Percentiles rank a stretch among this genome's conserved stretches.
Conservation (phyloP, 2,113 vertebrate genomes). For the Periophthalmodon schlosseri region DNA sequence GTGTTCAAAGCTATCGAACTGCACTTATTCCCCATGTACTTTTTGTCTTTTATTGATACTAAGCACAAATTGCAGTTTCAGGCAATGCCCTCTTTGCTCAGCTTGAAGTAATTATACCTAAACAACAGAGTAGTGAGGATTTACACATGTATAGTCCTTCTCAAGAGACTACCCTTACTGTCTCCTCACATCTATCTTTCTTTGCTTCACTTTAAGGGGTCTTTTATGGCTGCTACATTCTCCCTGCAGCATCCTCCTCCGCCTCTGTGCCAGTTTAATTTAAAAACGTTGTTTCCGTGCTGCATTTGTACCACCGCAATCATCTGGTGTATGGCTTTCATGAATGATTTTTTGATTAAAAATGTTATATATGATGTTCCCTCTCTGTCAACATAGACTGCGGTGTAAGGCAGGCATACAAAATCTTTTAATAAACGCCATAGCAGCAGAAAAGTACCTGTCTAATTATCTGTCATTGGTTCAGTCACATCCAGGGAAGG, state of each 20-base stretch:
- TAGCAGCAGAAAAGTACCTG: conserved; percentile 21
- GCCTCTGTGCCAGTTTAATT: conserved; percentile 45
- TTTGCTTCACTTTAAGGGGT: conserved; percentile 36
- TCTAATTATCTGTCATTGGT: conserved; percentile 61
- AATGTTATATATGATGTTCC: conserved; percentile 50
- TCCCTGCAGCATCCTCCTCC: conserved; percentile 27
- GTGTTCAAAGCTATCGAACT: conserved; percentile 30
- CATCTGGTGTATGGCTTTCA: conserved; percentile 44
- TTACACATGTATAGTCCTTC: conserved; percentile 23
- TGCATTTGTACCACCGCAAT: conserved; percentile 29
- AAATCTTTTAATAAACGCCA: conserved; percentile 63
- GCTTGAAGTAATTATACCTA: conserved; percentile 36
- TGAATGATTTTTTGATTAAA: conserved; percentile 58
- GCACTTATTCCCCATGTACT: conserved; percentile 31
- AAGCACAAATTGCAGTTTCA: conserved; percentile 11
- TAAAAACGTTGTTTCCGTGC: conserved; percentile 38
- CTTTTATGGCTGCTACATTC: conserved; percentile 43
- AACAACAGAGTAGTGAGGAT: conserved; percentile 28
- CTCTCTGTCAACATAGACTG: conserved; percentile 50
- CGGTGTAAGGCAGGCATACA: conserved; percentile 47
- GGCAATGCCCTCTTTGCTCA: conserved; percentile 23
- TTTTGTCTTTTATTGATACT: conserved; percentile 36
- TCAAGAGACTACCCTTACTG: conserved; percentile 34
- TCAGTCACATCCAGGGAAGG: conserved; percentile 28
- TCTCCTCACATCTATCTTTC: conserved; percentile 32